A percentile compares a stretch with the other conserved stretches of the same genome.
Evolutionary conservation across 2,888 invertebrate species (phyloP).

Genomic region (Automeris io): DNA sequence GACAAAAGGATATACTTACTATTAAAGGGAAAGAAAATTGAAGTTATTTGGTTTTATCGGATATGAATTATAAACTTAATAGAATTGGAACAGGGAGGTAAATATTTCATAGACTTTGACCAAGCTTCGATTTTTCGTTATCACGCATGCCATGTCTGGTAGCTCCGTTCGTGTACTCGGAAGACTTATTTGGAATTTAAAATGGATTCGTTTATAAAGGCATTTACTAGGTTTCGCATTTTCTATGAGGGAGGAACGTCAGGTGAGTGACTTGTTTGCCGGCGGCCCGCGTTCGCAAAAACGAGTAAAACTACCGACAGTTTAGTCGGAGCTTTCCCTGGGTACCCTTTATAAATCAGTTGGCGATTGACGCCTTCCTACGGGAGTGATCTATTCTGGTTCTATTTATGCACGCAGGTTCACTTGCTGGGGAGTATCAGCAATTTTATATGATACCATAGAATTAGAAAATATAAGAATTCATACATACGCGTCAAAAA

Average conservation of each 20-base stretch:
- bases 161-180: constrained; percentile 64
- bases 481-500: too few relatives aligned
- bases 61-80: too few relatives aligned
- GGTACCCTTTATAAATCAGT: constrained; percentile 71
- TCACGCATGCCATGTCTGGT: constrained; percentile 70
- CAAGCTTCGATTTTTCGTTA: constrained; percentile 63
- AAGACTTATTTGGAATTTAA: constrained; percentile 67
- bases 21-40: constrained; percentile 32
- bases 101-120: constrained; percentile 54
- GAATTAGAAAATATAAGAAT: constrained; percentile 3
- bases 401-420: constrained; percentile 65
- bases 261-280: constrained; percentile 76
- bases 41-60: constrained; percentile 2
- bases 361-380: constrained; percentile 73
- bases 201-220: constrained; percentile 72
- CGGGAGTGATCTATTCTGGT: constrained; percentile 73
- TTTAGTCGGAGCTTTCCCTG: constrained; percentile 55
- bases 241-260: constrained; percentile 66
- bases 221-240: constrained; percentile 67
- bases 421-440: constrained; percentile 60
- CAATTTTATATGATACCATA: constrained; percentile 1
- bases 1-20: neutral
- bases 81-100: constrained; percentile 23
- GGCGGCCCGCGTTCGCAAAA: constrained; percentile 47
- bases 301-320: constrained; percentile 69